phyloP scores from a whole-genome alignment of 2,113 vertebrate species.

The Trichomycterus rosablanca region DNA sequence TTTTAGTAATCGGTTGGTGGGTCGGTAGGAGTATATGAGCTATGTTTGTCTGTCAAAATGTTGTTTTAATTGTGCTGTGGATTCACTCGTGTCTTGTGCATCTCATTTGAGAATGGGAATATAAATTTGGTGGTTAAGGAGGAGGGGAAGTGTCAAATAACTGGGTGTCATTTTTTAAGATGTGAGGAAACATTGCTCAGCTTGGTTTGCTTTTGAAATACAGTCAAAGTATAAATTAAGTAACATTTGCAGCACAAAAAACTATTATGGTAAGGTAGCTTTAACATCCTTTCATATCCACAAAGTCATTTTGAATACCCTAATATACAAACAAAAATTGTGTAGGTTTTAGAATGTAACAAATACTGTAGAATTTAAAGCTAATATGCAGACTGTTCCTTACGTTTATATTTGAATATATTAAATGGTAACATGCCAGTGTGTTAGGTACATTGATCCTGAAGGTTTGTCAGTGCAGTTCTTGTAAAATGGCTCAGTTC shows the following conservation, averaged over 20 bases:
- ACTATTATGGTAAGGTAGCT: no score
- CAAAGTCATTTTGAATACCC: no score
- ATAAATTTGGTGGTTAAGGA: slow-evolving; percentile 63
- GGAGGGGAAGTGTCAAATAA: slow-evolving; percentile 65
- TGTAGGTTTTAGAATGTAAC: no score
- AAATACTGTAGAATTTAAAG: no score
- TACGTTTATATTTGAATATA: no score
- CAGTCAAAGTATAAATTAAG: slow-evolving; percentile 42
- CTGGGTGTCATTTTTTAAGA: slow-evolving; percentile 67
- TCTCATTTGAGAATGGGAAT: slow-evolving; percentile 52
- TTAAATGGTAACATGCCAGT: no score
- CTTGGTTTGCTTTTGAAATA: slow-evolving; percentile 59
- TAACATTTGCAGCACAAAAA: not conserved
- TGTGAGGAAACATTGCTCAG: slow-evolving; percentile 58
- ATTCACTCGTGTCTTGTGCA: slow-evolving; percentile 40
- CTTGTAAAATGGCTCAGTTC: no score
- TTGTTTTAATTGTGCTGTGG: no score
- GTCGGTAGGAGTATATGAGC: not conserved
- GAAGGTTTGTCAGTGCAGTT: no score
- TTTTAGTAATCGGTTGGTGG: not conserved
- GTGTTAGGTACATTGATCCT: no score
- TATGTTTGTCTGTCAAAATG: slow-evolving; percentile 3
- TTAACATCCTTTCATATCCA: slow-evolving; percentile 1
- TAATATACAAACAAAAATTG: no score
- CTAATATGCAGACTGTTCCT: no score